A percentile compares a stretch with the other conserved stretches of the same genome.
phyloP scores from a whole-genome alignment of 2,888 invertebrate genomes.

The Flexamia atlantica region DNA sequence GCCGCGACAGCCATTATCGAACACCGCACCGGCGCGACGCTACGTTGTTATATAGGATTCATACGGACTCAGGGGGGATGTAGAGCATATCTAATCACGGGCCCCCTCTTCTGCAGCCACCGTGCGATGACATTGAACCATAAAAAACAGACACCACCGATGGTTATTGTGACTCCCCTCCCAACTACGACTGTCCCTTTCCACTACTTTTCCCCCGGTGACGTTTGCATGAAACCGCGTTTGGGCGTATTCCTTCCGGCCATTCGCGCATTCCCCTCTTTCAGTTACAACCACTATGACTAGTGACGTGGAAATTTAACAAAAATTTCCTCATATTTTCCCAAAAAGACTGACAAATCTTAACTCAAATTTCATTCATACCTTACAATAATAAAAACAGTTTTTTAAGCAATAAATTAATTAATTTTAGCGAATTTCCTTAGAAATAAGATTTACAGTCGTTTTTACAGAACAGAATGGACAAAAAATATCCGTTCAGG shows the following conservation, averaged over 20 bases:
- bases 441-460: too few species aligned
- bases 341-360: too few species aligned
- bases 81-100: slow-evolving; percentile 61
- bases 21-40: slow-evolving; percentile 25
- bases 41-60: slow-evolving; percentile 57
- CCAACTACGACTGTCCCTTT: slow-evolving; percentile 21
- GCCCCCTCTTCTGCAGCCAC: slow-evolving; percentile 53
- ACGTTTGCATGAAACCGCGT: slow-evolving; percentile 30
- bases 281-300: neutral
- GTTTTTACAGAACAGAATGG: too few species aligned
- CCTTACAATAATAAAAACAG: too few species aligned
- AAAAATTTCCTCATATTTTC: too few species aligned
- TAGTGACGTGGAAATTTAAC: neutral
- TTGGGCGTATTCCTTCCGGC: neutral
- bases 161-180: slow-evolving; percentile 13
- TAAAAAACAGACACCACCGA: slow-evolving; percentile 39
- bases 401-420: too few species aligned
- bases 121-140: slow-evolving; percentile 45
- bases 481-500: too few species aligned
- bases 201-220: slow-evolving; percentile 41
- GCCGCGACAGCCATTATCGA: slow-evolving; percentile 6
- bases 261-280: slow-evolving; percentile 16
- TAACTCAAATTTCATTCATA: too few species aligned
- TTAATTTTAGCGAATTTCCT: too few species aligned
- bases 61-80: slow-evolving; percentile 52